Evolutionary conservation across 2,888 invertebrate species (phyloP).

Genomic region (Isoperla grammatica): DNA sequence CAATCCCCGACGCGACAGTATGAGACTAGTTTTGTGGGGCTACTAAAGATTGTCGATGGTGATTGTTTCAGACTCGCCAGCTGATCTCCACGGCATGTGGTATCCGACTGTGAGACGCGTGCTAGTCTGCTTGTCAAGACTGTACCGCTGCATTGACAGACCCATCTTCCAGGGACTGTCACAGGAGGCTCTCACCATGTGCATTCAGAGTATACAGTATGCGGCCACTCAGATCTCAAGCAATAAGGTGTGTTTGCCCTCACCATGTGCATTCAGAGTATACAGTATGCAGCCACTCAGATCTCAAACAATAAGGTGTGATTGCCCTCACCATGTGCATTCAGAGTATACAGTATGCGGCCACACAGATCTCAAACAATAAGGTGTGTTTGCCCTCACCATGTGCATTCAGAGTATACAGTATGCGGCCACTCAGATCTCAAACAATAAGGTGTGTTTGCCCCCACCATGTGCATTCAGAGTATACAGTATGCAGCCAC

Average conservation of each 20-base stretch:
- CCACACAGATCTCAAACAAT: conserved; percentile 67
- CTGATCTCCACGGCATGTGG: conserved; percentile 99
- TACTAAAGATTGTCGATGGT: too few species aligned
- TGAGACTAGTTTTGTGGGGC: too few species aligned
- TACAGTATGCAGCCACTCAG: conserved; percentile 71
- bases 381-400: conserved; percentile 47
- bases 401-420: too few species aligned
- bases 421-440: too few species aligned
- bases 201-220: conserved; percentile 80
- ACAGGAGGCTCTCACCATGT: conserved; percentile 89
- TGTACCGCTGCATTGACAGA: conserved; percentile 88
- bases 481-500: too few species aligned
- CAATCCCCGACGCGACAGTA: too few species aligned
- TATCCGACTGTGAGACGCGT: conserved; percentile 96
- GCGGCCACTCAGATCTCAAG: conserved; percentile 76
- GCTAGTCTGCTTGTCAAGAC: conserved; percentile 86
- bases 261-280: conserved; percentile 62
- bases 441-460: not conserved
- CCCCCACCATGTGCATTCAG: not conserved
- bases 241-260: conserved; percentile 51
- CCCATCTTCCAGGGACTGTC: conserved; percentile 95
- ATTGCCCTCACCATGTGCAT: conserved; percentile 82
- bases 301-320: conserved; percentile 63
- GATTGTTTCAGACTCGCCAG: conserved; percentile 61
- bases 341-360: conserved; percentile 79